These are phyloP conservation scores for Brienomyrus longianalis DNA, from an alignment of 2,113 vertebrate species.

Conservation along the genomic window DNA sequence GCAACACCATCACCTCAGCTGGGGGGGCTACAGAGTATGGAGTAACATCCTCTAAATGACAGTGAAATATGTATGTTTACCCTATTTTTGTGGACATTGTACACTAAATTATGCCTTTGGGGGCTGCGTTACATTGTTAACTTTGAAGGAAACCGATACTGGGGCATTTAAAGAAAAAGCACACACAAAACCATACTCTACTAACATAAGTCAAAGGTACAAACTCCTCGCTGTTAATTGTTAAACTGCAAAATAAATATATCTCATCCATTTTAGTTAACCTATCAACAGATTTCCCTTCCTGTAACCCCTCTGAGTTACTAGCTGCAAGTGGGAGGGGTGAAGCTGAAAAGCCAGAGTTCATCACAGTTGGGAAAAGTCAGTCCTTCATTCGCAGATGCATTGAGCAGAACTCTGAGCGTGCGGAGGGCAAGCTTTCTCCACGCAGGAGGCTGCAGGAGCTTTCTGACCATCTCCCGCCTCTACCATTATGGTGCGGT, in stretches of 20 bases:
- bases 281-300: not conserved
- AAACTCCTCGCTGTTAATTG: not conserved
- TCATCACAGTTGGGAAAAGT: not conserved
- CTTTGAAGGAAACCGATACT: not conserved
- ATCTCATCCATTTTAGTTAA: not conserved
- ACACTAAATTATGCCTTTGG: not conserved
- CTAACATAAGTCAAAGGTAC: not conserved
- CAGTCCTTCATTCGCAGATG: not conserved
- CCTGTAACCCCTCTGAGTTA: not conserved
- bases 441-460: not conserved
- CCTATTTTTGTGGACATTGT: not conserved
- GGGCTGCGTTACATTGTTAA: not conserved
- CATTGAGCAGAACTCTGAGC: not conserved
- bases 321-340: not conserved
- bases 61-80: not conserved
- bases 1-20: not conserved
- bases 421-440: not conserved
- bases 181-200: not conserved
- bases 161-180: not conserved
- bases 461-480: not conserved
- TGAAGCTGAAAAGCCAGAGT: not conserved
- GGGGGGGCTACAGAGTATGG: not conserved
- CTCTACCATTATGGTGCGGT: not conserved
- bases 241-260: constrained; percentile 1
- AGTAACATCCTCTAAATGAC: not conserved